Evolutionary conservation across 2,888 invertebrate species (phyloP).

Genomic region (Oscheius sp.): DNA sequence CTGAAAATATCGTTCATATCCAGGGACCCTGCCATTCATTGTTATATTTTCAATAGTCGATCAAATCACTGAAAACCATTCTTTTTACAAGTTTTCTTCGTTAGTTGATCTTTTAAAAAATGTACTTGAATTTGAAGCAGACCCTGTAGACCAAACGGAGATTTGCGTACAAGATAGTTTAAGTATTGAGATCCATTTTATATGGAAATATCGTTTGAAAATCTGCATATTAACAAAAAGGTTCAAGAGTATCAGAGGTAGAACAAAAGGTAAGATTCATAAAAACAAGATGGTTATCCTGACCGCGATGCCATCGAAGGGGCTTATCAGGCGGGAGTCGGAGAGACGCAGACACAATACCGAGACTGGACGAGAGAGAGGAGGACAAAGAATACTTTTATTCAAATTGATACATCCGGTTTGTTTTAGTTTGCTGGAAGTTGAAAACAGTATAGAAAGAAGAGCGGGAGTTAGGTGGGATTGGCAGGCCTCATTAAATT

Average conservation of each 20-base stretch:
- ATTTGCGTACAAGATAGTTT: background rate
- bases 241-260: no score
- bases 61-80: background rate
- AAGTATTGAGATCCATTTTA: background rate
- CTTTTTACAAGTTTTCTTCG: background rate
- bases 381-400: slow-evolving; percentile 16
- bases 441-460: background rate
- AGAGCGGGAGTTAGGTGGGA: slow-evolving; percentile 52
- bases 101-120: background rate
- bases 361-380: slow-evolving; percentile 2
- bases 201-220: no score
- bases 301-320: slow-evolving; percentile 4
- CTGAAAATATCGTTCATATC: background rate
- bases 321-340: slow-evolving; percentile 18
- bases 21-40: no score
- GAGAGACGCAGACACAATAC: slow-evolving; percentile 19
- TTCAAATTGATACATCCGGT: slow-evolving; percentile 16
- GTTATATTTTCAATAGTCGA: no score
- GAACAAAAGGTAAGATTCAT: background rate
- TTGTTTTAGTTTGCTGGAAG: background rate
- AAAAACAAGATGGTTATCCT: background rate
- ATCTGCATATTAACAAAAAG: no score
- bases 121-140: background rate
- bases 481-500: slow-evolving; percentile 71
- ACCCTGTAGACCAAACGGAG: background rate